Conservation (phyloP, 1,140 invertebrate genomes). For the Gryon sp. region DNA sequence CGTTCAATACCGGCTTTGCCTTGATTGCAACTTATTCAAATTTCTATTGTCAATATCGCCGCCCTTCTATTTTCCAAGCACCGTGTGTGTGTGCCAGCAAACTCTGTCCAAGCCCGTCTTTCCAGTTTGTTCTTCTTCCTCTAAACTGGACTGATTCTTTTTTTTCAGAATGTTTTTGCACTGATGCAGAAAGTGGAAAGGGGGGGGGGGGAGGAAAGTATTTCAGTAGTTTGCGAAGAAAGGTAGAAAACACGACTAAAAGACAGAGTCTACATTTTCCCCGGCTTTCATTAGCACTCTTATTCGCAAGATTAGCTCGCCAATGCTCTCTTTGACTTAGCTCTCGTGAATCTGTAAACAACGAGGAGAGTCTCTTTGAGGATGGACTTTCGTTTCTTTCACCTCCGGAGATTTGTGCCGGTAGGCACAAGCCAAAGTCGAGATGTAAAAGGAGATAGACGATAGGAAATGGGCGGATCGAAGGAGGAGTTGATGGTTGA, state of each 20-base stretch:
- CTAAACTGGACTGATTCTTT: slow-evolving; percentile 6
- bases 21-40: slow-evolving; percentile 72
- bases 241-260: slow-evolving; percentile 56
- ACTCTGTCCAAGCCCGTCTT: slow-evolving; percentile 37
- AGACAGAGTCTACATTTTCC: slow-evolving; percentile 69
- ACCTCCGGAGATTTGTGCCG: slow-evolving; percentile 16
- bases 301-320: slow-evolving; percentile 73
- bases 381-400: slow-evolving; percentile 57
- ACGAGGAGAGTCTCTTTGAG: slow-evolving; percentile 47
- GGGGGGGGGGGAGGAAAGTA: slow-evolving; percentile 24
- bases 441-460: slow-evolving; percentile 7
- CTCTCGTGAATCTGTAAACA: slow-evolving; percentile 37
- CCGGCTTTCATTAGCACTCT: slow-evolving; percentile 74
- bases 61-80: slow-evolving; percentile 29
- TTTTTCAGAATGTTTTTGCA: slow-evolving; percentile 10
- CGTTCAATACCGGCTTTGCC: slow-evolving; percentile 59
- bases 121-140: slow-evolving; percentile 24
- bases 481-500: slow-evolving; percentile 37
- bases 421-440: slow-evolving; percentile 9
- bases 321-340: slow-evolving; percentile 70
- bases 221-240: too few relatives aligned
- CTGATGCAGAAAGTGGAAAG: not conserved
- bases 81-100: slow-evolving; percentile 23
- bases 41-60: slow-evolving; percentile 57
- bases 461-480: slow-evolving; percentile 10